phyloP scores from a whole-genome alignment of 1,140 invertebrate species.

The Micrasema minimum region DNA sequence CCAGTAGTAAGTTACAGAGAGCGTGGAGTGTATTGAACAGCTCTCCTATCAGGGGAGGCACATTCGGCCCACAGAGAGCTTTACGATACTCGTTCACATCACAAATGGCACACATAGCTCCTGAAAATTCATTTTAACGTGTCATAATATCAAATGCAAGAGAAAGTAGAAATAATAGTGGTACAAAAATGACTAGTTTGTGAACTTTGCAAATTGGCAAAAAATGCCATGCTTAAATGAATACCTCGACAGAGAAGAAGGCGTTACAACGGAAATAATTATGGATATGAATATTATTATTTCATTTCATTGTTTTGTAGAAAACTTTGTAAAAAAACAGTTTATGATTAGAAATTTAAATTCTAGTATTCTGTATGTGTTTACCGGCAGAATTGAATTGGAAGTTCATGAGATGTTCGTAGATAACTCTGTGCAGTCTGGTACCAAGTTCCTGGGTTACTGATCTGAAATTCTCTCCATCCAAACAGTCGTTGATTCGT shows the following conservation, averaged over 20 bases:
- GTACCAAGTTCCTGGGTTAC: slow-evolving; percentile 90
- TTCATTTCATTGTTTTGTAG: no score
- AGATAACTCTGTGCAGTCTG: slow-evolving; percentile 92
- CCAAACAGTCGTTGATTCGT: slow-evolving; percentile 85
- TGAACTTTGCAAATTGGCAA: no score
- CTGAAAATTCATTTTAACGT: slow-evolving; percentile 63
- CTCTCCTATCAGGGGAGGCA: slow-evolving; percentile 81
- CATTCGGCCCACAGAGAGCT: slow-evolving; percentile 69
- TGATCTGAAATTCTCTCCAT: slow-evolving; percentile 92
- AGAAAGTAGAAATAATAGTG: no score
- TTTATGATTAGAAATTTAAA: no score
- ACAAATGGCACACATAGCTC: slow-evolving; percentile 97
- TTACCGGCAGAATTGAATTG: slow-evolving; percentile 93
- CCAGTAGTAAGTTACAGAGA: slow-evolving; percentile 93
- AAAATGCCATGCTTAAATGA: no score
- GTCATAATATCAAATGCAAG: no score
- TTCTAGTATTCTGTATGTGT: background rate
- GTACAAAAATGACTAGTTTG: no score
- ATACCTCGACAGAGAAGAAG: no score
- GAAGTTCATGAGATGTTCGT: slow-evolving; percentile 94
- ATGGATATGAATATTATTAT: no score
- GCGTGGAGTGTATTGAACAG: slow-evolving; percentile 96
- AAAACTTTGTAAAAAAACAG: no score
- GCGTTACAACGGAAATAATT: no score
- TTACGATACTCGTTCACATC: slow-evolving; percentile 96